Evolutionary conservation across 2,113 vertebrate genomes (phyloP), one percentile per base, ranked within the genome.

Genomic region (Bos indicus): DNA sequence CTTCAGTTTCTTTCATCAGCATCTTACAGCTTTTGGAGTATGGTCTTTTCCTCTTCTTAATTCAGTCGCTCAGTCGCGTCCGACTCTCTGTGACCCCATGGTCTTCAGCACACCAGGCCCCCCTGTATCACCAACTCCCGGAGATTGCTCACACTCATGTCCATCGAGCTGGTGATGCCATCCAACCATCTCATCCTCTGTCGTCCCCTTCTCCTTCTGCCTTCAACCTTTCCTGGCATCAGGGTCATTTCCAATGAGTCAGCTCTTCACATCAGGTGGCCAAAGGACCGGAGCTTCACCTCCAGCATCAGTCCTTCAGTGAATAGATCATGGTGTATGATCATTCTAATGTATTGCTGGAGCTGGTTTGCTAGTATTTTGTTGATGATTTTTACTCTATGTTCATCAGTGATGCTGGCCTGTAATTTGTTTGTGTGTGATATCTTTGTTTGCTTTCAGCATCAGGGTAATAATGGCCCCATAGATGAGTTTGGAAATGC

Each of bases 11-110:
- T 78, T 78, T 11, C 43, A 30, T 80, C 43, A 19, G 77, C 15
- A 19, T 80, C 26, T 11, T 17, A 10, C 26, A 48, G 26, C 46
- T 78, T 46, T 6, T 48, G 77, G 26, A 78, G 15, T 17, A 10
- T 0, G 13, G 14, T 48, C 43, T 48, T 30, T 17, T 10, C 62
- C 62, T 71, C 64, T 36, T 67, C 33, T 71, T 71, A 71, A 21
- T 21, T 71, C 19, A 23, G n/a, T 23, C 0, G 0, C 10, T 71
- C 67, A 71, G n/a, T 23, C 10, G 0, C 23, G 17, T 71, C n/a
- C 2, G 1, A 36, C 10, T 36, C n/a, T 71, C n/a, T 36, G 9
- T 36, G n/a, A 71, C 9, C 64, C 64, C n/a, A 11, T 0, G 64
- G 17, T 2, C 17, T 21, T 4, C n/a, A 21, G 9, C n/a, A 21